A percentile compares a stretch with the other conserved stretches of the same genome.
Evolutionary conservation across 2,888 invertebrate species (phyloP).

Genomic region (Melanargia galathea): DNA sequence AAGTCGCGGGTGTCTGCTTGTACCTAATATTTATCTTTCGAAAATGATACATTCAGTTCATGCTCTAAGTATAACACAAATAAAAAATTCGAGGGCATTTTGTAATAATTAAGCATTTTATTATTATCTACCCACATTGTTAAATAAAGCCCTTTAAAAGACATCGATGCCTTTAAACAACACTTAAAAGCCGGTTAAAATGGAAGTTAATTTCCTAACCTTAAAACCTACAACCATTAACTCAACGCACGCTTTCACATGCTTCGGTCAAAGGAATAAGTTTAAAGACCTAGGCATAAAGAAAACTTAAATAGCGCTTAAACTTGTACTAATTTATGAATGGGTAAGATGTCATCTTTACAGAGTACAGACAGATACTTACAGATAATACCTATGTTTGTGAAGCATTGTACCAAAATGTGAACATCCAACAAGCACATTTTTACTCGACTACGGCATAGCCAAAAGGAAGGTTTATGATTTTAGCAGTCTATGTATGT

Average conservation of each 20-base stretch:
- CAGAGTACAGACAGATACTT: neutral
- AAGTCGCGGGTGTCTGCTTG: too few relatives aligned
- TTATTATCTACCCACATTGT: neutral
- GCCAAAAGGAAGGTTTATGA: too few relatives aligned
- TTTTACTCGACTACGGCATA: too few relatives aligned
- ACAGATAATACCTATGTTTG: neutral
- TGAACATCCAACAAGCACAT: too few relatives aligned
- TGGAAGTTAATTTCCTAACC: slow-evolving; percentile 19
- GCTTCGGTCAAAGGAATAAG: slow-evolving; percentile 16
- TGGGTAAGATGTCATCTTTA: slow-evolving; percentile 3
- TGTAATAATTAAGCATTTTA: too few relatives aligned
- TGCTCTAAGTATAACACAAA: too few relatives aligned
- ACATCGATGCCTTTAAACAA: too few relatives aligned
- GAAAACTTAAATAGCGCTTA: neutral
- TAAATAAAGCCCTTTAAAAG: neutral
- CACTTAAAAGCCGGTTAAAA: slow-evolving; percentile 9
- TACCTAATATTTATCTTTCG: too few relatives aligned
- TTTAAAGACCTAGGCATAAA: slow-evolving; percentile 19
- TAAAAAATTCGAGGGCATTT: too few relatives aligned
- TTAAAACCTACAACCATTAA: slow-evolving; percentile 24
- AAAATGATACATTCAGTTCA: too few relatives aligned
- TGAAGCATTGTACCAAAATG: neutral
- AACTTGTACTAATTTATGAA: slow-evolving; percentile 11
- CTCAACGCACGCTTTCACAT: slow-evolving; percentile 15
- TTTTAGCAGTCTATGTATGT: too few relatives aligned